These are phyloP conservation scores for Pseudomyrmex cubaensis DNA, from an alignment of 1,140 invertebrate genomes.

Conservation along the genomic window DNA sequence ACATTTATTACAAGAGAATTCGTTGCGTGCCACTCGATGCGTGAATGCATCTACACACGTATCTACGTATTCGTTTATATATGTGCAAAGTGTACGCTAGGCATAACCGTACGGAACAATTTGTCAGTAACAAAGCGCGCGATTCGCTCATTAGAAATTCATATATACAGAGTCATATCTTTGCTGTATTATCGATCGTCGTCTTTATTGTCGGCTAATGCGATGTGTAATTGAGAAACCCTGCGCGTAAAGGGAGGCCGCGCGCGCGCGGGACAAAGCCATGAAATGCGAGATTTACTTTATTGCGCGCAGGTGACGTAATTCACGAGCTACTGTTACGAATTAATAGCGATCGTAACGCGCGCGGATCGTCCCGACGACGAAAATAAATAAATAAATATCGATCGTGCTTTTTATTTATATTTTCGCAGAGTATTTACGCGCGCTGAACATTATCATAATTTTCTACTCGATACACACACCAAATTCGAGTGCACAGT, in stretches of 20 bases:
- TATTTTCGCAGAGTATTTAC: slow-evolving; percentile 16
- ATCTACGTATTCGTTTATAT: slow-evolving; percentile 29
- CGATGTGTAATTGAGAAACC: slow-evolving; percentile 67
- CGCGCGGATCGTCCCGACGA: slow-evolving; percentile 7
- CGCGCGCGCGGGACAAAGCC: slow-evolving; percentile 64
- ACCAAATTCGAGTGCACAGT: not conserved
- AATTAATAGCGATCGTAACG: slow-evolving; percentile 61
- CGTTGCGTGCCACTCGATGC: slow-evolving; percentile 9
- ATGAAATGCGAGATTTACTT: slow-evolving; percentile 75
- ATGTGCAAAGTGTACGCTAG: slow-evolving; percentile 28
- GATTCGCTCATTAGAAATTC: slow-evolving; percentile 70
- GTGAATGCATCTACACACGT: not conserved
- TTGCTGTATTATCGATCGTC: slow-evolving; percentile 67
- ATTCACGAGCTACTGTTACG: slow-evolving; percentile 65
- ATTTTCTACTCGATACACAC: slow-evolving; percentile 45
- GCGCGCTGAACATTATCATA: slow-evolving; percentile 55
- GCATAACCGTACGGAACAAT: slow-evolving; percentile 44
- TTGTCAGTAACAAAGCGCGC: slow-evolving; percentile 59
- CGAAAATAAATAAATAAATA: slow-evolving; percentile 65
- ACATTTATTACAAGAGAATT: slow-evolving; percentile 29
- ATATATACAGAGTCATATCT: slow-evolving; percentile 68
- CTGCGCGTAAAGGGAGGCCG: slow-evolving; percentile 32
- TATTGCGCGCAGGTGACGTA: slow-evolving; percentile 73
- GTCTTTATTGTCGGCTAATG: slow-evolving; percentile 73
- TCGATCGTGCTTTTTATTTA: not conserved